These are phyloP conservation scores for Heterodera schachtii DNA, from an alignment of 1,140 invertebrate genomes.

Conservation along the genomic window DNA sequence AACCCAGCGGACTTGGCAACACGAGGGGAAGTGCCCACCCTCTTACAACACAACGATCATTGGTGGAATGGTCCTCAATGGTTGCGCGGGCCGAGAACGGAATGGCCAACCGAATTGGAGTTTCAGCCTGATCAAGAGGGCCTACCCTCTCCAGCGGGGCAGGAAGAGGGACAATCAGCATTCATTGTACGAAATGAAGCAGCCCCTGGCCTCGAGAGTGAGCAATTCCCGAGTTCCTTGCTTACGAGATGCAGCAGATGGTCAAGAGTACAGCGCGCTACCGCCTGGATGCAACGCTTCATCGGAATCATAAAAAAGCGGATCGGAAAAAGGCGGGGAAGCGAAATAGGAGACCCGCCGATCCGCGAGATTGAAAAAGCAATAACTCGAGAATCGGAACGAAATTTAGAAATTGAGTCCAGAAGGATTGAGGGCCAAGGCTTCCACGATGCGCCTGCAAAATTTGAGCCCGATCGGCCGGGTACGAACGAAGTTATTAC, in stretches of 20 bases:
- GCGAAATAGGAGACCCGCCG: no score
- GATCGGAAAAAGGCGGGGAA: no score
- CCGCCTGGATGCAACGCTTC: not conserved
- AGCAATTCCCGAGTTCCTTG: not conserved
- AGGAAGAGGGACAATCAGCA: not conserved
- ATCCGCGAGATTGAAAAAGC: no score
- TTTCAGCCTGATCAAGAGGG: not conserved
- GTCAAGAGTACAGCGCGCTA: not conserved
- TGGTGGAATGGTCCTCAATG: conserved; percentile 28
- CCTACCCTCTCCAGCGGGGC: no score
- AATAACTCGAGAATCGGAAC: no score
- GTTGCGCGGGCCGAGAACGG: not conserved
- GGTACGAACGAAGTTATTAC: not conserved
- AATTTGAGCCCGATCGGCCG: not conserved
- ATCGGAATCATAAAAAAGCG: no score
- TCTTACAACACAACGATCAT: not conserved
- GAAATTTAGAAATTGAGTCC: no score
- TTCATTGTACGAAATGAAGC: not conserved
- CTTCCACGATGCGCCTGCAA: no score
- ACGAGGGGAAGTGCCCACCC: not conserved
- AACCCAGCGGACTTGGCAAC: conserved; percentile 29
- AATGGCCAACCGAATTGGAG: conserved; percentile 16
- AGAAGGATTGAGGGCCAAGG: no score
- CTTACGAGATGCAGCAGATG: not conserved
- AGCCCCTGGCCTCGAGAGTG: no score